Percentiles rank a stretch among this genome's conserved stretches.
Conservation (phyloP, 2,797 vertebrate genomes). For the Myotis findleyi region DNA sequence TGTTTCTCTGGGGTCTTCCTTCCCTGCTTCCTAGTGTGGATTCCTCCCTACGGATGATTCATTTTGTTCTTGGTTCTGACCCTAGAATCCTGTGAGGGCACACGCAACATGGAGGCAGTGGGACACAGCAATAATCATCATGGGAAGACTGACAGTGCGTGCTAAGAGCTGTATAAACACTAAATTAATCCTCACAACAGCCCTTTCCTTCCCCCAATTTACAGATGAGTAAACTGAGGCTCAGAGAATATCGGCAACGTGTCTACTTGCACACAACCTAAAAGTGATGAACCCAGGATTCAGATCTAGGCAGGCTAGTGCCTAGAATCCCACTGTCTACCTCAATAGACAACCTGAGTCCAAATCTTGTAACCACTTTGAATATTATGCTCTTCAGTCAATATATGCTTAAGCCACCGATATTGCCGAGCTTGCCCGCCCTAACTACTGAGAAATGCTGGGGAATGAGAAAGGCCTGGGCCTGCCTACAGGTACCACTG, state of each 20-base stretch:
- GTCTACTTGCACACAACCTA: background rate
- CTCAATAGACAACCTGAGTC: background rate
- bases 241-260: background rate
- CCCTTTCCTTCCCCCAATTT: background rate
- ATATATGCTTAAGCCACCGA: background rate
- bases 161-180: background rate
- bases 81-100: background rate
- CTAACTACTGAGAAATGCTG: background rate
- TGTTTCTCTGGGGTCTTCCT: background rate
- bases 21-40: background rate
- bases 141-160: accelerated
- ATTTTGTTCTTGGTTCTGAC: background rate
- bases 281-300: background rate
- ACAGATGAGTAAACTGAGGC: background rate
- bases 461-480: background rate
- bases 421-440: background rate
- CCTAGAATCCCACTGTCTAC: background rate
- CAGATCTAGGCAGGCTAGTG: background rate
- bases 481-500: background rate
- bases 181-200: background rate
- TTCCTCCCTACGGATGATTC: background rate
- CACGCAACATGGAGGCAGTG: background rate
- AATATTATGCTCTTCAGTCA: background rate
- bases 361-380: background rate
- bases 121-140: background rate